Evolutionary conservation across 2,888 invertebrate species (phyloP), one percentile per base, ranked within the genome.

Genomic region (Ophion slaviceki): DNA sequence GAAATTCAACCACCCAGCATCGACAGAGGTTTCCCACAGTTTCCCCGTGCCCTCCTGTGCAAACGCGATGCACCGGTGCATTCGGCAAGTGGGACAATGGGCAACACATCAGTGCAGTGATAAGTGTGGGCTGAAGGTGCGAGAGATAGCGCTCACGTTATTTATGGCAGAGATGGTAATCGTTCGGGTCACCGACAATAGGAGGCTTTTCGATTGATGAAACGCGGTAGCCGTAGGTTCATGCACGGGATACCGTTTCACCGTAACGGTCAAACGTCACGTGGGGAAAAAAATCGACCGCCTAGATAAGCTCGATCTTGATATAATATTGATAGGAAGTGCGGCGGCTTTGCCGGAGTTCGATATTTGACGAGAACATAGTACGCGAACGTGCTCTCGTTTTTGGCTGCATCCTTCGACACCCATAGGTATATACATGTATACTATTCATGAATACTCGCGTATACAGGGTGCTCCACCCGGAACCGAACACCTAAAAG

Each of bases 241-340:
- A 24, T 32, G 28, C 53, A 14, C 70, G 47, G 17, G 28, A 70
- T 28, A 70, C 53, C 32, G 70, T 70, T 70, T 53, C 28, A 17
- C 28, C 70, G 53, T 28, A 70, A 57, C 14, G 59, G 36, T 36
- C 10, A 36, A 72, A 59, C 36, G 32, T 11, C 61, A 57, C 57
- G 40, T 72, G 53, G 14, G 57, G 2, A 57, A 17, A 59, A 59
- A 59, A 72, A 40, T 20, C 10, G 59, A 36, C 24, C 66, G 14
- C 32, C 59, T 7, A 45, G 62, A 45, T 40, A 40, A 53, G 20
- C 70, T 47, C 17, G 66, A 45, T 70, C 45, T 45, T 75, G 61
- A 72, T 81, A 57, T 36, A 67, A 77, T 77, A 81, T 81, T 81
- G 77, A 84, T 72, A 72, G 77, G 62, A 47, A 20, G 53, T 64